A percentile compares a stretch with the other conserved stretches of the same genome.
Evolutionary conservation across 2,888 invertebrate species (phyloP).

Genomic region (Microctonus aethiopoides): DNA sequence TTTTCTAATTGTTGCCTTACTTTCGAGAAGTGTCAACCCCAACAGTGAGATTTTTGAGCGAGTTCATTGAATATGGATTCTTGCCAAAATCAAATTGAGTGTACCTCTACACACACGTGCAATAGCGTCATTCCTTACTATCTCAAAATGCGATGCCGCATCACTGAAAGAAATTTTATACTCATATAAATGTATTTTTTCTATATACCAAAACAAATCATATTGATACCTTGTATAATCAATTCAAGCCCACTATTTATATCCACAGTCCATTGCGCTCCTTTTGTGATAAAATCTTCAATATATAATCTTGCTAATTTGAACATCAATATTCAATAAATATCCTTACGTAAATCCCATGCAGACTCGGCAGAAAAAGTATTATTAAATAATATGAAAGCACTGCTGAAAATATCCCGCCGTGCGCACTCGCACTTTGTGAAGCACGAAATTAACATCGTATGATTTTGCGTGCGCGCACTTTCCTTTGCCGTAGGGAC

Average conservation of each 20-base stretch:
- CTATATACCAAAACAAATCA: not conserved
- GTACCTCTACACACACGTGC: not conserved
- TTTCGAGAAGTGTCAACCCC: no score
- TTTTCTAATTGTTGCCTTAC: no score
- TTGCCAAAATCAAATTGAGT: not conserved
- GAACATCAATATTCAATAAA: conserved; percentile 17
- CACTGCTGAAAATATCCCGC: conserved; percentile 62
- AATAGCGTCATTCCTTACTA: conserved; percentile 11
- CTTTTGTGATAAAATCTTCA: not conserved
- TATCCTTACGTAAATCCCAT: conserved; percentile 19
- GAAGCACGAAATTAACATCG: conserved; percentile 56
- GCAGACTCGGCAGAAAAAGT: conserved; percentile 51
- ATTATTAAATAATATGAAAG: conserved; percentile 46
- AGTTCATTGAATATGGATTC: no score
- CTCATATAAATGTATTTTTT: not conserved
- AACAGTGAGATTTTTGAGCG: no score
- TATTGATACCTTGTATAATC: not conserved
- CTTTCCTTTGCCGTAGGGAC: conserved; percentile 29
- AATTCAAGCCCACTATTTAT: not conserved
- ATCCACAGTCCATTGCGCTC: conserved; percentile 1
- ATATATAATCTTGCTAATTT: conserved; percentile 8
- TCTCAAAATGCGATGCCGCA: not conserved
- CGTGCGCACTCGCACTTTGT: conserved; percentile 65
- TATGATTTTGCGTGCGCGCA: conserved; percentile 42
- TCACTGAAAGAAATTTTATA: not conserved